phyloP scores from a whole-genome alignment of 2,888 invertebrate species.

The Hyppa rectilinea region DNA sequence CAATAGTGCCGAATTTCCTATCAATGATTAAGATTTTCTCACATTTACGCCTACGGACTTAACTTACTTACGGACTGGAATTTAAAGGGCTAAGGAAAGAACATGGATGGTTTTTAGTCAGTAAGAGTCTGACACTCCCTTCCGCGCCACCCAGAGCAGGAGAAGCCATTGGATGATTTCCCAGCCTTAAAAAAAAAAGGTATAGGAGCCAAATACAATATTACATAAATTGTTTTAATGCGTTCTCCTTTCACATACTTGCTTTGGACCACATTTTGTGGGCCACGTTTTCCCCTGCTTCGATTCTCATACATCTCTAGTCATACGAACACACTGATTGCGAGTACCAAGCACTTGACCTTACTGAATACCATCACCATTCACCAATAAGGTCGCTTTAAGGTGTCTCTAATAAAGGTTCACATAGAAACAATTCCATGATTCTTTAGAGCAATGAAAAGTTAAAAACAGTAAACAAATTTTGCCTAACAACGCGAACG shows the following conservation, averaged over 20 bases:
- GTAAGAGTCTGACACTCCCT: no score
- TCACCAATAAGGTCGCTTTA: neutral
- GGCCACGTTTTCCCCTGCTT: no score
- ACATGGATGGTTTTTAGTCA: no score
- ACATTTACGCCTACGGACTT: neutral
- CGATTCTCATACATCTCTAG: no score
- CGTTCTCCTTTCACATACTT: slow-evolving; percentile 5
- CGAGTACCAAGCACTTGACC: neutral
- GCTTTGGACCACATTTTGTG: no score
- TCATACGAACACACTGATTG: no score
- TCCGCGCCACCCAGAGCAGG: no score
- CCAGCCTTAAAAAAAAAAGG: no score
- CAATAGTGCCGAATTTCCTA: neutral
- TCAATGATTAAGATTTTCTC: neutral
- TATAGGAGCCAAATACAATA: slow-evolving; percentile 4
- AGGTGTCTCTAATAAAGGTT: neutral
- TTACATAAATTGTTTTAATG: slow-evolving; percentile 2
- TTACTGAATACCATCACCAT: neutral
- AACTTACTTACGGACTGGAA: no score
- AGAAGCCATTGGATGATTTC: no score
- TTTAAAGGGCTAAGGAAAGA: no score
- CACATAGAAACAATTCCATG: neutral
- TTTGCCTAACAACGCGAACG: no score
- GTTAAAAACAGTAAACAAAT: neutral
- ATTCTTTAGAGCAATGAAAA: neutral